Percentiles rank a stretch among this genome's conserved stretches.
These are phyloP conservation scores for Homarus americanus DNA, from an alignment of 1,140 invertebrate genomes.

Conservation along the genomic window DNA sequence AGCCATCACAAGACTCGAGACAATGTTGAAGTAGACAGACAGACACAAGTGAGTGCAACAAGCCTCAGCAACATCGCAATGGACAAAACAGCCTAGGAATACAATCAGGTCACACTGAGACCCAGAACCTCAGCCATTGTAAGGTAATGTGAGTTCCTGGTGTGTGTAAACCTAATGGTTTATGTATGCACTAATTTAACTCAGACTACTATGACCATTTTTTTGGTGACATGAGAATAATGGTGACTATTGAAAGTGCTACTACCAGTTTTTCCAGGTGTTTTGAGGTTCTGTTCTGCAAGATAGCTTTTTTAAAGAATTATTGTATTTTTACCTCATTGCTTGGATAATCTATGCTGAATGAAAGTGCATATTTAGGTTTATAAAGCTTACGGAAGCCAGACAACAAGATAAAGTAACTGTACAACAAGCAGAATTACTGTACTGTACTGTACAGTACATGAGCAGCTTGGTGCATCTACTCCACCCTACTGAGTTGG, in stretches of 20 bases:
- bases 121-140: conserved; percentile 19
- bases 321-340: too few relatives aligned
- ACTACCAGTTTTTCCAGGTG: neutral
- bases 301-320: too few relatives aligned
- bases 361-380: too few relatives aligned
- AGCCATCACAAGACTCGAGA: conserved; percentile 69
- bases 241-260: neutral
- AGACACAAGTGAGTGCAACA: conserved; percentile 58
- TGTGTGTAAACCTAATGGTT: neutral
- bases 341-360: too few relatives aligned
- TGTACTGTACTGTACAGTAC: too few relatives aligned
- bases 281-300: too few relatives aligned
- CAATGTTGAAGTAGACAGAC: conserved; percentile 66
- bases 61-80: conserved; percentile 35
- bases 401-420: too few relatives aligned
- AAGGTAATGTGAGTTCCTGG: conserved; percentile 59
- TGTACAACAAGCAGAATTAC: too few relatives aligned
- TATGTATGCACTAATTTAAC: neutral
- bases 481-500: too few relatives aligned
- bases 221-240: neutral
- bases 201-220: neutral
- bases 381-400: too few relatives aligned
- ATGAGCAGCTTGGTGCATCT: too few relatives aligned
- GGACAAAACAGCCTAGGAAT: conserved; percentile 46
- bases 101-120: conserved; percentile 59